Evolutionary conservation across 2,113 vertebrate species (phyloP), one percentile per base, ranked within the genome.

Genomic region (Pachyramphus minor): DNA sequence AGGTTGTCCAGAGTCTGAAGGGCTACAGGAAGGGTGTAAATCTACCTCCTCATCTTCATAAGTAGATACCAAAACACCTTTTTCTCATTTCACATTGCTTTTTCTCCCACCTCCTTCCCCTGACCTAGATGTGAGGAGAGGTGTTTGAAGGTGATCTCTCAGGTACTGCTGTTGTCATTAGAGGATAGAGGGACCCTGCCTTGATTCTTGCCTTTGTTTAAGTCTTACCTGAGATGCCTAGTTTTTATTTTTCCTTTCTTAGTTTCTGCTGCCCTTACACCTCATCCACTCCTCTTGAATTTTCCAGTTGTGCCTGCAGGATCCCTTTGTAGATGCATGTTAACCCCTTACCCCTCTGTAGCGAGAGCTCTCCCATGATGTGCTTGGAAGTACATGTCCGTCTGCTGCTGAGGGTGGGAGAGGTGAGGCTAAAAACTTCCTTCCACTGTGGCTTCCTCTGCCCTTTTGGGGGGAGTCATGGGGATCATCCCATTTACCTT

Each of bases 131-230:
- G 30, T 60, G 30, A 64, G 39, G n/a, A 49, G 82, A n/a, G 14
- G 1, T 53, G 20, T 71, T 76, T 3, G 2, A 31, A 71, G 14
- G 11, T 67, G 37, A 18, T 33, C n/a, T 63, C 59, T 76, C 16
- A 11, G 6, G 30, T 71, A 42, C 16, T 84, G 12, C 37, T 0
- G 0, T 68, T 0, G 0, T 73, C 9, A 3, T 37, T 39, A 41
- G 35, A 59, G 13, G 41, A 11, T 2, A 47, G 13, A 66, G n/a
- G 20, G 11, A n/a, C 47, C 3, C 35, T 37, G 4, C n/a, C 23
- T 58, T 37, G 2, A 0, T 47, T 64, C 37, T 83, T 77, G 14
- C 5, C 18, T 13, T 21, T 68, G 13, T 27, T 27, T 22, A 81
- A 58, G 5, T 64, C 16, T 75, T 72, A 50, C 44, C n/a, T 49